Conservation (phyloP, 1,140 invertebrate species). For the Nylanderia fulva region DNA sequence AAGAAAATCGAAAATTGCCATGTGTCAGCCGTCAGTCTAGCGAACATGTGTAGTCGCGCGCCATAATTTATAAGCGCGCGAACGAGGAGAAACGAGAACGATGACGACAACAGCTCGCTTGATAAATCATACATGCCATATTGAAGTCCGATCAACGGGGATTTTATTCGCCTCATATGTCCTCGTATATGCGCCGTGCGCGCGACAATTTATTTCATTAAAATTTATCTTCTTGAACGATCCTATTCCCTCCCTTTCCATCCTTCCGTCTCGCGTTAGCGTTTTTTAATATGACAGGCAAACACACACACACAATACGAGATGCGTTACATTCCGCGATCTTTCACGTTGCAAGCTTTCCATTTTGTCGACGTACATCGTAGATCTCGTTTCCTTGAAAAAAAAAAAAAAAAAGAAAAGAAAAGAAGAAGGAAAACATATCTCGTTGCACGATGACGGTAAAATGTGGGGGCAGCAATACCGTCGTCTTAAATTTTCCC, state of each 20-base stretch:
- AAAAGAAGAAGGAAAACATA: neutral
- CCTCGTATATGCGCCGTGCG: neutral
- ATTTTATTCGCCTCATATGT: constrained; percentile 42
- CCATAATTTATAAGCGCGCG: constrained; percentile 38
- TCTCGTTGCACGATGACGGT: neutral
- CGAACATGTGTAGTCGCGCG: neutral
- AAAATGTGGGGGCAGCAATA: neutral
- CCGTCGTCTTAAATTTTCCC: constrained; percentile 46
- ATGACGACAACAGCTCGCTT: constrained; percentile 27
- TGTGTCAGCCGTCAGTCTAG: constrained; percentile 18
- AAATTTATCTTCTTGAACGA: constrained; percentile 41
- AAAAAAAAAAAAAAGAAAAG: neutral
- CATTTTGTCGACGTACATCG: constrained; percentile 8
- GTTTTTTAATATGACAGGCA: constrained; percentile 7
- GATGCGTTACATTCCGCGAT: constrained; percentile 3
- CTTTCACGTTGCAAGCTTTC: constrained; percentile 7
- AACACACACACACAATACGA: no score
- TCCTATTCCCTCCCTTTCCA: no score
- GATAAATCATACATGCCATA: constrained; percentile 49
- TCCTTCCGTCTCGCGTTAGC: neutral
- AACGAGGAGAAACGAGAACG: constrained; percentile 34
- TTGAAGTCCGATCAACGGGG: constrained; percentile 48
- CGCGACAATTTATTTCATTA: constrained; percentile 50
- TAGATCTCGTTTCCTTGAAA: constrained; percentile 15
- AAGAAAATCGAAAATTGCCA: constrained; percentile 33